Evolutionary conservation across 2,113 vertebrate genomes (phyloP).

Genomic region (Rhegmatorhina hoffmannsi): DNA sequence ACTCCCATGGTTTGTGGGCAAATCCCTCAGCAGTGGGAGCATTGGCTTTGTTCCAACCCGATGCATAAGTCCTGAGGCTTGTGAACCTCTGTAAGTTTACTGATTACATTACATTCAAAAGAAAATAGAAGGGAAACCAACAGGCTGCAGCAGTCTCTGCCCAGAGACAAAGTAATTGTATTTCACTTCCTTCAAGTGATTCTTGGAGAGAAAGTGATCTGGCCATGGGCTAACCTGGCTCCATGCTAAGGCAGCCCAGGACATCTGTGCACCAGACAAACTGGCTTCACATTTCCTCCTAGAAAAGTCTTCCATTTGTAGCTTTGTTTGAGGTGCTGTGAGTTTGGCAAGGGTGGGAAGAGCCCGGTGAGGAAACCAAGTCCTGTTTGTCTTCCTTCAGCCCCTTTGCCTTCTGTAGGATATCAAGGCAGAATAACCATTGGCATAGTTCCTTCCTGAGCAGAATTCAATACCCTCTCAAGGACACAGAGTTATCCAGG

Average conservation of each 20-base stretch:
- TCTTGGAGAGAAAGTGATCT: background rate
- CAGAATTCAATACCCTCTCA: background rate
- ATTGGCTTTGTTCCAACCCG: conserved; percentile 85
- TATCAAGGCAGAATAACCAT: background rate
- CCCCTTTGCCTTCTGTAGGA: background rate
- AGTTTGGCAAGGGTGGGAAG: background rate
- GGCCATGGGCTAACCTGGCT: background rate
- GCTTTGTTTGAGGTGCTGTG: background rate
- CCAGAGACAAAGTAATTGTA: background rate
- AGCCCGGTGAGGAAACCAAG: background rate
- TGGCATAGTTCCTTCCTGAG: background rate
- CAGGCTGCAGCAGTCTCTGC: background rate
- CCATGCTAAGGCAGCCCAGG: background rate
- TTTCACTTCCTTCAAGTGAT: background rate
- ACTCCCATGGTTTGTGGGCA: conserved; percentile 88
- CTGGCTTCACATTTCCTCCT: background rate
- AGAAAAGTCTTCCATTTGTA: background rate
- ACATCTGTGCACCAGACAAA: background rate
- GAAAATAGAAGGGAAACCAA: background rate
- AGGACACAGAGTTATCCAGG: background rate
- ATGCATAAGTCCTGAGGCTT: conserved; percentile 77
- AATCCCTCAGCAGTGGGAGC: conserved; percentile 77
- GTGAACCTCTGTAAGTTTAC: conserved; percentile 81
- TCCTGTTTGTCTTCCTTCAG: background rate
- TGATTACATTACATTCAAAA: background rate